phyloP scores from a whole-genome alignment of 2,888 invertebrate species.

The Petrolisthes cinctipes region DNA sequence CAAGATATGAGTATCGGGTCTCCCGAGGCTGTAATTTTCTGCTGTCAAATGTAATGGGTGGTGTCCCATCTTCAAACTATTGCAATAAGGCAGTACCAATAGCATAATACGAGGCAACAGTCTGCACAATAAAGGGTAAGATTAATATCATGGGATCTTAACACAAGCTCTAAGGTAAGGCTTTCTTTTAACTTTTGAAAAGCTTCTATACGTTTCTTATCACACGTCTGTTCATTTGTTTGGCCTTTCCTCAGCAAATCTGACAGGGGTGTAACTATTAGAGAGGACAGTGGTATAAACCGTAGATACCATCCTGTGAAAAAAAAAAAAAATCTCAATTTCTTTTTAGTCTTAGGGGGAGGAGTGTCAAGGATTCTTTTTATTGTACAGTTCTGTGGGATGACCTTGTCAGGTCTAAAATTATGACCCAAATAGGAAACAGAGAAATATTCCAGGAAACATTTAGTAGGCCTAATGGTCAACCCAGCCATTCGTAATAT shows the following conservation, averaged over 20 bases:
- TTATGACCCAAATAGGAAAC: too few relatives aligned
- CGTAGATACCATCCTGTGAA: not conserved
- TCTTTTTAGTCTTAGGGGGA: too few relatives aligned
- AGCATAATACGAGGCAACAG: not conserved
- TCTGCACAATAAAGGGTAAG: slow-evolving; percentile 6
- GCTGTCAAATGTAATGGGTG: not conserved
- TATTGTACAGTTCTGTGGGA: too few relatives aligned
- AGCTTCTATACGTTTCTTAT: not conserved
- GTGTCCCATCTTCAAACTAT: not conserved
- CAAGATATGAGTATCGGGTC: not conserved
- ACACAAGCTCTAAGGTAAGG: not conserved
- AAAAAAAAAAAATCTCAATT: not conserved
- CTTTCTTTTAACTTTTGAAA: not conserved
- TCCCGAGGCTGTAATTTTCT: not conserved
- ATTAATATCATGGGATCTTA: not conserved
- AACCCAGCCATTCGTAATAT: too few relatives aligned
- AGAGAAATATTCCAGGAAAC: too few relatives aligned
- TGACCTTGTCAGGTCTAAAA: too few relatives aligned
- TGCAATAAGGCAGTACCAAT: slow-evolving; percentile 14
- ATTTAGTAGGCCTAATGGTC: too few relatives aligned
- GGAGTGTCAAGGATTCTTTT: too few relatives aligned
- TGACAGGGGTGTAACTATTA: not conserved
- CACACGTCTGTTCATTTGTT: not conserved
- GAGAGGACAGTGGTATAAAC: not conserved
- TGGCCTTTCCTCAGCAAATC: not conserved